Conservation (phyloP, 2,888 invertebrate species). For the Cephus rjabovi region DNA sequence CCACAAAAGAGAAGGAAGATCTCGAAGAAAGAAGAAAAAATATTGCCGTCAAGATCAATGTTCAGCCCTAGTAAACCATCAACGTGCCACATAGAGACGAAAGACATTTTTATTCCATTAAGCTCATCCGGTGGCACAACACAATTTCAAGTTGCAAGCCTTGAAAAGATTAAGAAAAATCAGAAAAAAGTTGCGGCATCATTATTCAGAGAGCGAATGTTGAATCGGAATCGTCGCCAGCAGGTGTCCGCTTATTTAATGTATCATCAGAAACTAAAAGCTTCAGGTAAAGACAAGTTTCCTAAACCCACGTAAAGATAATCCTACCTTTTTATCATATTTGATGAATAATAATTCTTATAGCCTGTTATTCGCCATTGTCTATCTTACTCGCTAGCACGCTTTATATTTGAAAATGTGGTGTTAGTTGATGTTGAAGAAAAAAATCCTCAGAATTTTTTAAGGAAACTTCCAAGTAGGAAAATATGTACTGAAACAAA, state of each 20-base stretch:
- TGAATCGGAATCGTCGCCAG: conserved; percentile 48
- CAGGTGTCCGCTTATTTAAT: conserved; percentile 45
- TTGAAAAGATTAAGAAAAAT: conserved; percentile 41
- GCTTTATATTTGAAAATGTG: not conserved
- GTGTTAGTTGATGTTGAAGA: not conserved
- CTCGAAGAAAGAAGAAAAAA: conserved; percentile 24
- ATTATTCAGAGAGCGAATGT: conserved; percentile 49
- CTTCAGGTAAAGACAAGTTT: conserved; percentile 25
- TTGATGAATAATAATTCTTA: not conserved
- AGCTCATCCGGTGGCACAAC: conserved; percentile 52
- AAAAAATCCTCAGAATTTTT: not conserved
- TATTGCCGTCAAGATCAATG: conserved; percentile 33
- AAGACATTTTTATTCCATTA: conserved; percentile 28
- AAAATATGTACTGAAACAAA: not conserved
- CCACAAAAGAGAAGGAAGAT: conserved; percentile 32
- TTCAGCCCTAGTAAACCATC: conserved; percentile 20
- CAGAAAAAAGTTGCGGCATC: conserved; percentile 31
- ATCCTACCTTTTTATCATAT: not conserved
- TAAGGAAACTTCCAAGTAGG: not conserved
- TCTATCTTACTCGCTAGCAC: not conserved
- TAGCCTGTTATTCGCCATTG: not conserved
- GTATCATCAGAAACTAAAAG: conserved; percentile 48
- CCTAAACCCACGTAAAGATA: not conserved
- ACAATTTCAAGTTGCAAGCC: conserved; percentile 44
- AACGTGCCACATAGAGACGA: conserved; percentile 17